Evolutionary conservation across 2,113 vertebrate genomes (phyloP).

Genomic region (Ibidorhyncha struthersii): DNA sequence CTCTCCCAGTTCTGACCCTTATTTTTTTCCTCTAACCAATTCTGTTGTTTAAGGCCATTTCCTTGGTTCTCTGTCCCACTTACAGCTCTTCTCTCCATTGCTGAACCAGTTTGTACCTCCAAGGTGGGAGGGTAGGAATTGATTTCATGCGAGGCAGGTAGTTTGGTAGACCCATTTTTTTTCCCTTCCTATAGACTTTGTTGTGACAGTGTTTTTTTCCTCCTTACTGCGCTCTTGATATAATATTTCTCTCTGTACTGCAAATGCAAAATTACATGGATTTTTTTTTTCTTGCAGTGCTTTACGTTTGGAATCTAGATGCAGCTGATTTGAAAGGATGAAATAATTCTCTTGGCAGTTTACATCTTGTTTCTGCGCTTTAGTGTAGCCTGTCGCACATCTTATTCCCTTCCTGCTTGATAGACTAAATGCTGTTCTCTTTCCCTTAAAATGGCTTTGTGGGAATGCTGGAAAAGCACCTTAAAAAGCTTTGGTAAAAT

Average conservation of each 20-base stretch:
- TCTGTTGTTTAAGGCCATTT: neutral
- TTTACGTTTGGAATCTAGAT: neutral
- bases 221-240: neutral
- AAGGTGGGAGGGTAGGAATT: neutral
- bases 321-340: neutral
- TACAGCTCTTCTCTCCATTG: neutral
- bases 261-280: neutral
- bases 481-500: neutral
- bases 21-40: neutral
- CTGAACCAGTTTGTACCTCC: neutral
- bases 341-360: conserved; percentile 31
- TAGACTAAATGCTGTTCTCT: neutral
- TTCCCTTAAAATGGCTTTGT: neutral
- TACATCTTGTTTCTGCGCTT: neutral
- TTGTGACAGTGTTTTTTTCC: neutral
- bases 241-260: neutral
- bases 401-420: neutral
- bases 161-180: neutral
- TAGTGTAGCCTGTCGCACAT: rapidly evolving
- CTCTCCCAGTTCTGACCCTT: neutral
- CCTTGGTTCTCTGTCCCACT: neutral
- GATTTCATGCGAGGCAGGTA: neutral
- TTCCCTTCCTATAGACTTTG: neutral
- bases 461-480: neutral
- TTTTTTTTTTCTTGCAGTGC: neutral